Evolutionary conservation across 1,140 invertebrate genomes (phyloP).

Genomic region (Phthorimaea operculella): DNA sequence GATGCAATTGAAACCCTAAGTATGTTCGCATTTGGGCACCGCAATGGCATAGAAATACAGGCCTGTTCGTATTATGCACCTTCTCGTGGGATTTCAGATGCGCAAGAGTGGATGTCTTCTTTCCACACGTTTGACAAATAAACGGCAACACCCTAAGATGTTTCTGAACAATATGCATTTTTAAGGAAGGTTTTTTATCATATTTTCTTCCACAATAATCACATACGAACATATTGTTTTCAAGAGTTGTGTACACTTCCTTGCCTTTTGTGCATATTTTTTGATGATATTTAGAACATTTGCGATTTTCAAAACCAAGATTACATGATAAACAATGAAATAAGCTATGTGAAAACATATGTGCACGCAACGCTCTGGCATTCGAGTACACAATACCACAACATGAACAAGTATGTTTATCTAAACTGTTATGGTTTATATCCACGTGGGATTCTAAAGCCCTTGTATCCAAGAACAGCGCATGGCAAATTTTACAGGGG

Average conservation of each 20-base stretch:
- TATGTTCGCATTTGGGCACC: constrained; percentile 41
- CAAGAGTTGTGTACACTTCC: constrained; percentile 7
- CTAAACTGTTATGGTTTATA: constrained; percentile 14
- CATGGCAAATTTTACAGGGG: constrained; percentile 30
- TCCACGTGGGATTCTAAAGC: constrained; percentile 19
- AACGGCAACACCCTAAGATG: constrained; percentile 54
- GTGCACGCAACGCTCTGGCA: constrained; percentile 33
- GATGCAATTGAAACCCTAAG: constrained; percentile 46
- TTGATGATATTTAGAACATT: constrained; percentile 40
- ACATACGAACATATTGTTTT: constrained; percentile 34
- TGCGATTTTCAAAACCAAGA: constrained; percentile 36
- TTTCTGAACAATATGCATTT: constrained; percentile 57
- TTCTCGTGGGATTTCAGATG: constrained; percentile 51
- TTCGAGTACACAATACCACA: constrained; percentile 35
- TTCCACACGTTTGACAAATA: constrained; percentile 50
- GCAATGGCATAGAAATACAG: constrained; percentile 50
- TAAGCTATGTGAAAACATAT: constrained; percentile 36
- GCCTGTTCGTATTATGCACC: constrained; percentile 41
- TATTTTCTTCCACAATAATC: constrained; percentile 48
- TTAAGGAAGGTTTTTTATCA: constrained; percentile 48
- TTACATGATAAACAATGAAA: constrained; percentile 39
- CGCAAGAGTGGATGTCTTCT: constrained; percentile 49
- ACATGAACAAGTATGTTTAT: constrained; percentile 21
- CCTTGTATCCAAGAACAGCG: constrained; percentile 24
- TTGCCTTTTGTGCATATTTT: constrained; percentile 20